Evolutionary conservation across 1,140 invertebrate species (phyloP).

Genomic region (Agrilus planipennis): DNA sequence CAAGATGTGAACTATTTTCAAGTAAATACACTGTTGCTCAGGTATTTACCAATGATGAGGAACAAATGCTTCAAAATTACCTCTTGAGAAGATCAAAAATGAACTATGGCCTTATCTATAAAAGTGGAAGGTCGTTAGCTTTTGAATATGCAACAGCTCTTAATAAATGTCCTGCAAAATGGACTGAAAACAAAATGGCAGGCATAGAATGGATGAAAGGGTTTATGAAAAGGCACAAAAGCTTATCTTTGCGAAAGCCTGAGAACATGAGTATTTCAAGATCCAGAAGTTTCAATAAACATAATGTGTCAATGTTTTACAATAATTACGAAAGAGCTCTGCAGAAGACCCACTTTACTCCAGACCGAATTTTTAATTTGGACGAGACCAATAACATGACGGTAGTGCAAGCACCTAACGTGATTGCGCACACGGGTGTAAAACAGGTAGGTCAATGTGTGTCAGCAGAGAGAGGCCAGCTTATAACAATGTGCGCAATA

Average conservation of each 20-base stretch:
- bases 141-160: constrained; percentile 19
- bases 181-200: constrained; percentile 23
- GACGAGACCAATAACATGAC: constrained; percentile 36
- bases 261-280: constrained; percentile 32
- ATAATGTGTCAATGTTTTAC: constrained; percentile 31
- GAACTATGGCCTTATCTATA: constrained; percentile 19
- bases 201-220: constrained; percentile 32
- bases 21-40: too few relatives aligned
- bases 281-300: constrained; percentile 17
- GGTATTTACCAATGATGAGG: not conserved
- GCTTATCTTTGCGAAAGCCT: constrained; percentile 30
- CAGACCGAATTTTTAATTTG: constrained; percentile 31
- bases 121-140: constrained; percentile 13
- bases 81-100: constrained; percentile 16
- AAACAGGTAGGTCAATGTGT: constrained; percentile 32
- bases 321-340: constrained; percentile 22
- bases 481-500: constrained; percentile 1
- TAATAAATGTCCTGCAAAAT: not conserved
- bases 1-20: too few relatives aligned
- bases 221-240: constrained; percentile 32
- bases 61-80: not conserved
- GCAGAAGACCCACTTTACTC: constrained; percentile 13
- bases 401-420: constrained; percentile 32
- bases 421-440: constrained; percentile 29
- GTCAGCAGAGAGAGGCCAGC: constrained; percentile 24